phyloP scores from a whole-genome alignment of 1,140 invertebrate species.

The Drosophila punjabiensis region DNA sequence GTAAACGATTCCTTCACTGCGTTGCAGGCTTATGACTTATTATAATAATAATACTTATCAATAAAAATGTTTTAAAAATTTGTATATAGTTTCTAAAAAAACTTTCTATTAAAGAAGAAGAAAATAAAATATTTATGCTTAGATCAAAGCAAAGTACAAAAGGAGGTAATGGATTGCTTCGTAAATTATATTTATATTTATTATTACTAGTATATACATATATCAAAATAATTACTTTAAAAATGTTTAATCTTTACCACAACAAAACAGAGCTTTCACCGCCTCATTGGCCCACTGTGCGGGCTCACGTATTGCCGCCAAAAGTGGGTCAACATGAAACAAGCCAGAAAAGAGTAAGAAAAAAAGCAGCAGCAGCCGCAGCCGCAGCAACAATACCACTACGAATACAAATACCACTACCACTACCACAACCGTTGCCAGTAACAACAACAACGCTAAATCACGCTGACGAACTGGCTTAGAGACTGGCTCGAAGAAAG shows the following conservation, averaged over 20 bases:
- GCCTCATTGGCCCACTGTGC: constrained; percentile 55
- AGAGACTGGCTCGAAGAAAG: constrained; percentile 46
- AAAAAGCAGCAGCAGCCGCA: constrained; percentile 55
- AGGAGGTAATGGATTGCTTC: not conserved
- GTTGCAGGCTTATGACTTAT: no score
- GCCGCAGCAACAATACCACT: constrained; percentile 36
- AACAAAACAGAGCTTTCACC: constrained; percentile 45
- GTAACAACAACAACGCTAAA: constrained; percentile 58
- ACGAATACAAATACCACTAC: constrained; percentile 24
- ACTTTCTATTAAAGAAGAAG: no score
- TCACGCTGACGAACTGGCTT: constrained; percentile 72
- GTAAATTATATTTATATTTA: not conserved
- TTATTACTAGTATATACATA: not conserved
- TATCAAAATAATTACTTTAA: no score
- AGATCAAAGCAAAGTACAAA: not conserved
- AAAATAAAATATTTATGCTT: no score
- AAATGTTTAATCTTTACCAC: not conserved
- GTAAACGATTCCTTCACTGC: no score
- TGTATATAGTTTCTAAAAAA: no score
- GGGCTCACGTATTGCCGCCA: constrained; percentile 68
- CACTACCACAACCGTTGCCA: constrained; percentile 13
- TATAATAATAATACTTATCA: no score
- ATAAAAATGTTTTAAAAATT: no score
- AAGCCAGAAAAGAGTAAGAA: constrained; percentile 67
- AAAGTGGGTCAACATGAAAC: constrained; percentile 82